A percentile compares a stretch with the other conserved stretches of the same genome.
Evolutionary conservation across 2,797 vertebrate genomes (phyloP).

Genomic region (Micropoecilia bifurca): DNA sequence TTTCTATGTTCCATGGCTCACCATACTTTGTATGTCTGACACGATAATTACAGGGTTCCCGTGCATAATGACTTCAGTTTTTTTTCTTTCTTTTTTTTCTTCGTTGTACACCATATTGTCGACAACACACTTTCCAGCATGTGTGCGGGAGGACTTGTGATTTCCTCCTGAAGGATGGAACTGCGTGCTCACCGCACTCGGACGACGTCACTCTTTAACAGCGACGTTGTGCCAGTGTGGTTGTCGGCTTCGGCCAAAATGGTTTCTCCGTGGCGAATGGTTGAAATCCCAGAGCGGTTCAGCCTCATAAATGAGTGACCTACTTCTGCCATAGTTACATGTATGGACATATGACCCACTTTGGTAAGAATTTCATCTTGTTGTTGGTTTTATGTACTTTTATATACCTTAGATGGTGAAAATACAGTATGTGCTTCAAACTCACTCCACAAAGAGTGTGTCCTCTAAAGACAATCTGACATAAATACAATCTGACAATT

Average conservation of each 20-base stretch:
- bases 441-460: conserved; percentile 1
- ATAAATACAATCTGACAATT: background rate
- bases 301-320: conserved; percentile 57
- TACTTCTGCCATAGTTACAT: conserved; percentile 57
- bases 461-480: conserved; percentile 3
- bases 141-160: conserved; percentile 48
- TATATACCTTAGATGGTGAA: background rate
- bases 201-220: conserved; percentile 59
- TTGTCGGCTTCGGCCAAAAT: conserved; percentile 68
- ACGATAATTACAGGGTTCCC: conserved; percentile 57
- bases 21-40: conserved; percentile 54
- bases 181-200: conserved; percentile 60
- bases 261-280: conserved; percentile 74
- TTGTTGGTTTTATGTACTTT: conserved; percentile 12
- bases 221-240: conserved; percentile 62
- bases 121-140: conserved; percentile 76
- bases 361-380: conserved; percentile 22
- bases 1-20: conserved; percentile 46
- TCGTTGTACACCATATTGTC: conserved; percentile 54
- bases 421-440: background rate
- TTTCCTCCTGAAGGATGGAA: conserved; percentile 67
- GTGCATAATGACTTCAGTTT: conserved; percentile 43
- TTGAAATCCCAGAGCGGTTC: conserved; percentile 66
- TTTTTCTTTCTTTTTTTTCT: conserved; percentile 12
- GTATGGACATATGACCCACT: conserved; percentile 24